Base-by-base conservation (phyloP, 1,140 invertebrate species). In the Brachionus asplanchnoidis region DNA sequence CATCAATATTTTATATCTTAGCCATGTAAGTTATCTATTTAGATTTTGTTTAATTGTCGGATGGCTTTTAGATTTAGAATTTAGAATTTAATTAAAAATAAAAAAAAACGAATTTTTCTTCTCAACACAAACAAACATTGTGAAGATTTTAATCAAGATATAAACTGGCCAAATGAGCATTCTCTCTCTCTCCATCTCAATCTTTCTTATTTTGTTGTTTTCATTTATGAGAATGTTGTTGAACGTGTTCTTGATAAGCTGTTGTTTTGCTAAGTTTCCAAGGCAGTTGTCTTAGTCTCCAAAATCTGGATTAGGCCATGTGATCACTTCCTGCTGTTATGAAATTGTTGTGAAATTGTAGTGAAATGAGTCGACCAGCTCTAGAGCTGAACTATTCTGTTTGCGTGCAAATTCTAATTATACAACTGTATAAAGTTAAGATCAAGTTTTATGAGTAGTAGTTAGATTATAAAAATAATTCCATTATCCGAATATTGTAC, bases 401-500 rank as follows among this genome's bases (percentile, higher is more conserved):
- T 42, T 17, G 12, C 32, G 68, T 73, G 7, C 68, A 73, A 73
- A 42, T 40, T 73, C 7, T 9, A 9, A 60, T 73, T 42, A 17
- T 42, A 73, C 42, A 42, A 73, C 68, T 73, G n/a, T 17, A 73
- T 40, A 42, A 73, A 73, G 40, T 17, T 7, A 23, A 17, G 32
- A 40, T 73, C 32, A 73, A 73, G 17, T 73, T 73, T 73, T 73
- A 73, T 42, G 68, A 73, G 32, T 42, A 40, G 12, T 14, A 28
- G 32, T 36, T 68, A 20, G 68, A 42, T 42, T 42, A 11, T 40
- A 42, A 73, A 73, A 73, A 73, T 73, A 73, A 73, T 42, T 73
- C 68, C 14, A 73, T 73, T 73, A 42, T 73, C 68, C 68, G 9
- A 73, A 73, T 73, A 73, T 42, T 73, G 68, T 73, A 73, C 68